phyloP scores from a whole-genome alignment of 2,113 vertebrate species.

The Tragelaphus strepsiceros region DNA sequence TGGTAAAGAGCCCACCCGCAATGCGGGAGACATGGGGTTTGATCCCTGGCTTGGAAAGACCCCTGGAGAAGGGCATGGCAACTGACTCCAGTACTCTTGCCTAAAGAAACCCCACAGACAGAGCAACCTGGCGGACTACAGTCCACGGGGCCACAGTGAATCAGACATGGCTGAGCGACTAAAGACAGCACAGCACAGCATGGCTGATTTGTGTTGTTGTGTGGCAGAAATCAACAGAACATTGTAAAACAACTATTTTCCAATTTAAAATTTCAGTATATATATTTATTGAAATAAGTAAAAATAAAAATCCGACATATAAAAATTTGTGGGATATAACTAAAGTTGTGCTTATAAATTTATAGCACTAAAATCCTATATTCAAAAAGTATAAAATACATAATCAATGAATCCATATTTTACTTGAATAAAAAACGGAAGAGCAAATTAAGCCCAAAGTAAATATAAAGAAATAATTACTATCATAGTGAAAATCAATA shows the following conservation, averaged over 20 bases:
- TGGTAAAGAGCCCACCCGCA: background rate
- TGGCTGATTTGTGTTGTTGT: background rate
- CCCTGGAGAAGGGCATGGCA: background rate
- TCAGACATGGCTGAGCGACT: background rate
- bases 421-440: background rate
- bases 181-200: background rate
- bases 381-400: background rate
- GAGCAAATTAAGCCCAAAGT: background rate
- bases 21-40: background rate
- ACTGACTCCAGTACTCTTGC: background rate
- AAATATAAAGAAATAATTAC: background rate
- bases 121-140: accelerated
- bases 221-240: background rate
- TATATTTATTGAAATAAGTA: background rate
- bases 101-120: background rate
- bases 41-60: background rate
- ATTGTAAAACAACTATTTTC: background rate
- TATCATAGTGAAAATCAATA: background rate
- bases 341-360: background rate
- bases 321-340: background rate
- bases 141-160: background rate
- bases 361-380: background rate
- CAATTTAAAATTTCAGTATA: background rate
- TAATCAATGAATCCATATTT: background rate
- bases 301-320: background rate